Conservation (phyloP, 2,113 vertebrate genomes). For the Lynx canadensis region DNA sequence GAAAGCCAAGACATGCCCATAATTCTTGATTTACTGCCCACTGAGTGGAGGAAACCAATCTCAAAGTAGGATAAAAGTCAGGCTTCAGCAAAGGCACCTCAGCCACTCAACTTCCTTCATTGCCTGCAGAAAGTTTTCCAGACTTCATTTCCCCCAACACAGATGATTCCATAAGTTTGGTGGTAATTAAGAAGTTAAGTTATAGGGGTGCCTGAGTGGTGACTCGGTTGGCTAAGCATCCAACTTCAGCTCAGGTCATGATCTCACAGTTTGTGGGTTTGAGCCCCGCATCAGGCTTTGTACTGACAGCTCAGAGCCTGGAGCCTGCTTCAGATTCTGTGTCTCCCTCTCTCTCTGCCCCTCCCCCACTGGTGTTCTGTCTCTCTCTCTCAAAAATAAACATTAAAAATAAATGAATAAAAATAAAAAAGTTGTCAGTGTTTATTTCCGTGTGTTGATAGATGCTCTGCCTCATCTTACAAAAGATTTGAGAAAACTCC, state of each 20-base stretch:
- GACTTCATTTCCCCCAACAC: neutral
- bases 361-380: too few species aligned
- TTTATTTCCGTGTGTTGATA: slow-evolving; percentile 1
- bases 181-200: slow-evolving; percentile 9
- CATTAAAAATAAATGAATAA: too few species aligned
- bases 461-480: neutral
- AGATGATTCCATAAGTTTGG: neutral
- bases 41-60: neutral
- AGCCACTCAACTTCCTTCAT: neutral
- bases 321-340: too few species aligned
- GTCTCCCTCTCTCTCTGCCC: too few species aligned
- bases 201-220: too few species aligned
- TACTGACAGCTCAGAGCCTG: too few species aligned
- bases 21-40: slow-evolving; percentile 20
- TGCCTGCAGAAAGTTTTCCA: neutral
- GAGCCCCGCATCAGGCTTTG: too few species aligned
- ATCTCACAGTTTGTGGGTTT: too few species aligned
- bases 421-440: neutral
- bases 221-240: too few species aligned
- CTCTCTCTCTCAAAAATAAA: too few species aligned
- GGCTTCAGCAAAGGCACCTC: neutral
- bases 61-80: neutral
- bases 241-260: too few species aligned
- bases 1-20: neutral
- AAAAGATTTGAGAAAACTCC: neutral